These are phyloP conservation scores for Prinia subflava DNA, from an alignment of 2,113 vertebrate species.

Conservation along the genomic window DNA sequence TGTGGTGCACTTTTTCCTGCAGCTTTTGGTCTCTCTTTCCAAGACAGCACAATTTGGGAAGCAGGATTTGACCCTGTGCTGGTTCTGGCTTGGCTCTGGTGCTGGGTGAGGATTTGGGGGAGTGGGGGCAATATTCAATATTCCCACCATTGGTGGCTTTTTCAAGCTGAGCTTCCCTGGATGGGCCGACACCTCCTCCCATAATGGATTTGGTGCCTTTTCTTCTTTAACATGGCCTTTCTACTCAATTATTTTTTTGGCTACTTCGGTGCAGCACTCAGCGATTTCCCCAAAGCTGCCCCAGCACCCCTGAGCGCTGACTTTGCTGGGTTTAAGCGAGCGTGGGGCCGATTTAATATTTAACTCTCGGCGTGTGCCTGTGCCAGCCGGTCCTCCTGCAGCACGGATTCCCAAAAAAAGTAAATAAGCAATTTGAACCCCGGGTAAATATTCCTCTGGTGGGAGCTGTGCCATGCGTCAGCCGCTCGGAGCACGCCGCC, in stretches of 20 bases:
- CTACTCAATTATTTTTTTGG: conserved; percentile 20
- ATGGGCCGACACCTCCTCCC: fast-evolving
- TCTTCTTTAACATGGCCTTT: not conserved
- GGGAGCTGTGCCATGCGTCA: conserved; percentile 22
- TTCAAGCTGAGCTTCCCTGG: not conserved
- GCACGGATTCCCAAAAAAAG: not conserved
- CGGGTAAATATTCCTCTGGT: conserved; percentile 26
- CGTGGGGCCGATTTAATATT: not conserved
- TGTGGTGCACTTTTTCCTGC: not conserved
- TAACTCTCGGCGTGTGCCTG: conserved; percentile 54
- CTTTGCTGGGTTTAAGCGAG: conserved; percentile 11
- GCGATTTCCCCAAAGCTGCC: conserved; percentile 72
- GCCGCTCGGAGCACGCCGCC: not conserved
- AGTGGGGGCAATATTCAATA: not conserved
- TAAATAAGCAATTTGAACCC: conserved; percentile 63
- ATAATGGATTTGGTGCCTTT: not conserved
- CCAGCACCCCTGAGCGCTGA: conserved; percentile 61
- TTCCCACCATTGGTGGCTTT: not conserved
- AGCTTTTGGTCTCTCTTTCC: not conserved
- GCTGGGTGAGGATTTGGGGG: not conserved
- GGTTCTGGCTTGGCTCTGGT: not conserved
- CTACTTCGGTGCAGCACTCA: conserved; percentile 44
- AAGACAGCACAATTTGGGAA: not conserved
- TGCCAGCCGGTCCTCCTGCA: not conserved
- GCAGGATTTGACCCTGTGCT: not conserved